Base-by-base conservation (phyloP, 2,888 invertebrate genomes). In the Harpalus rubripes region DNA sequence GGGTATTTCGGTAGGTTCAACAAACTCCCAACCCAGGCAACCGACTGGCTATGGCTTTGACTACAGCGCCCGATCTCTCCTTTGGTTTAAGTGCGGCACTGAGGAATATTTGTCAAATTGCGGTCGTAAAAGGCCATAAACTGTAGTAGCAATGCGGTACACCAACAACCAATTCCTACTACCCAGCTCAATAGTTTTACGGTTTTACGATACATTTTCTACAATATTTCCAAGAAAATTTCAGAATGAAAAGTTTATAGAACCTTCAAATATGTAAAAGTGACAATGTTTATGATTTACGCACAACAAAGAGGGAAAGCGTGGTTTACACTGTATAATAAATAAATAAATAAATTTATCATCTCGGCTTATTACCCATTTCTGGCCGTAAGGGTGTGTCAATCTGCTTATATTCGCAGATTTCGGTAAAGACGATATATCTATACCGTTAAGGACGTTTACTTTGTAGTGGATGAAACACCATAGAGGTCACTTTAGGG, bases 81-180 rank as follows among this genome's bases (percentile, higher is more conserved):
- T 32, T 10, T 32, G 32, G 4, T 32, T 32, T 32, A 6, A n/a
- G 7, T 7, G 10, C 72, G 72, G n/a, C 41, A 44, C 7, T 44
- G 72, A 22, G 72, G 72, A 74, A 74, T 74, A 74, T 44, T 74
- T 74, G 72, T 74, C 18, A 74, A 74, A 74, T 74, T 74, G 72
- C 44, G 18, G 44, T 74, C 44, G 72, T 74, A 74, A 74, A 74
- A 44, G 72, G 72, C 44, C 44, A 44, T 74, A 74, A 74, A 74
- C 16, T 74, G 41, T 22, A 74, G 72, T 74, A 74, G 72, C 72
- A 3, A 7, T 74, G 72, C 72, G 72, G 72, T 74, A 4, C 39
- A 15, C 63, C 63, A n/a, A 39, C 68, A 15, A 68, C 68, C 68
- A 16, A n/a, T 68, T 65, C 10, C 32, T 32, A 10, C 10, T 32